Evolutionary conservation across 2,113 vertebrate genomes (phyloP).

Genomic region (Panthera uncia): DNA sequence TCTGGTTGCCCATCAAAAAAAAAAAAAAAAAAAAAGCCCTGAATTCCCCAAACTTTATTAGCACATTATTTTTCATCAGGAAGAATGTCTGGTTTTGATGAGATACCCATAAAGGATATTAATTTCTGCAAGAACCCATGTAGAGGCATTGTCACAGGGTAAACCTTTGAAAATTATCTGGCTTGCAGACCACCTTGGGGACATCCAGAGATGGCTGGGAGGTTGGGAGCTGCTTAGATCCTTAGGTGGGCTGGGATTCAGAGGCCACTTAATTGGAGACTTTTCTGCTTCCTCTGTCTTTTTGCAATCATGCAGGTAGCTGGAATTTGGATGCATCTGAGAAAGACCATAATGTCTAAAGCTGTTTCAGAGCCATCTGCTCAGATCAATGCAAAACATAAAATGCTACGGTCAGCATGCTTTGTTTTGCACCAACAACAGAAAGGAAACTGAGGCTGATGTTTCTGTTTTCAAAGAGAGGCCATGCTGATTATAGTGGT

Average conservation of each 20-base stretch:
- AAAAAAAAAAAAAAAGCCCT: neutral
- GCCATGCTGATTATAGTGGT: constrained; percentile 61
- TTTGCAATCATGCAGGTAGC: neutral
- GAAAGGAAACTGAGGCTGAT: constrained; percentile 67
- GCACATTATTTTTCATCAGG: constrained; percentile 20
- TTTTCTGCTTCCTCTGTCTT: neutral
- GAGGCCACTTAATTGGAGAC: neutral
- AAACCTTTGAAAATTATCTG: neutral
- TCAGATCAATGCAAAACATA: constrained; percentile 62
- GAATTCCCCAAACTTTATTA: constrained; percentile 50
- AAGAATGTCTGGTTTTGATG: constrained; percentile 47
- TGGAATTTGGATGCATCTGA: constrained; percentile 46
- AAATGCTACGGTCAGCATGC: constrained; percentile 26
- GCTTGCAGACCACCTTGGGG: constrained; percentile 18
- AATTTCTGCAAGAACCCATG: constrained; percentile 42
- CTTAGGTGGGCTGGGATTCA: neutral
- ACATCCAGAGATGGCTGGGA: neutral
- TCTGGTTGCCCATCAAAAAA: neutral
- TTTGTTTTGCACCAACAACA: constrained; percentile 72
- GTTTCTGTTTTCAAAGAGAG: constrained; percentile 63
- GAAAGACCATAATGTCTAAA: constrained; percentile 30
- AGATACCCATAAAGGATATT: constrained; percentile 23
- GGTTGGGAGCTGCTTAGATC: neutral
- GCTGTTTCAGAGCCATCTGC: constrained; percentile 65
- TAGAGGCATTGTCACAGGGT: neutral